These are phyloP conservation scores for Globicephala melas DNA, from an alignment of 2,113 vertebrate species.

Conservation along the genomic window DNA sequence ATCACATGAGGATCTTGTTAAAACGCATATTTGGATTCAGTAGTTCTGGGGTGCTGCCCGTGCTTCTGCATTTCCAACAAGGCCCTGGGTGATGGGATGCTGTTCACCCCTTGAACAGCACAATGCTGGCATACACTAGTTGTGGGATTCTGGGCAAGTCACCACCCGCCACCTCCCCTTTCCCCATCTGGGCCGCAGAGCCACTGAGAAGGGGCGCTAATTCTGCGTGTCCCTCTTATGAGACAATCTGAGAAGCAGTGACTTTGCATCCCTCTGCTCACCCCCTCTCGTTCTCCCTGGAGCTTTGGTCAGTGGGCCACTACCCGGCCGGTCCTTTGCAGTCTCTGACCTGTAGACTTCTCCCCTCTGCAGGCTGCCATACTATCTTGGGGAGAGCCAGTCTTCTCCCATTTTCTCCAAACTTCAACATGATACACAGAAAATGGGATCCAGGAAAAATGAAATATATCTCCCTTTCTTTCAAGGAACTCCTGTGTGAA, in stretches of 20 bases:
- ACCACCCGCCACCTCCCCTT: accelerated
- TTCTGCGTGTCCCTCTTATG: background rate
- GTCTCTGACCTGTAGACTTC: background rate
- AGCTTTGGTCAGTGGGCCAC: background rate
- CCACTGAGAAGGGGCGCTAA: background rate
- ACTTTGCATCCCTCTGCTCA: background rate
- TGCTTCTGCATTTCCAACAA: background rate
- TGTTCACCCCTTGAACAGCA: background rate
- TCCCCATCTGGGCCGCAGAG: background rate
- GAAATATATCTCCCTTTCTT: background rate
- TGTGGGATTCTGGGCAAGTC: background rate
- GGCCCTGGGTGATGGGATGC: background rate
- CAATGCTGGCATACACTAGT: background rate
- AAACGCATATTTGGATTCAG: background rate
- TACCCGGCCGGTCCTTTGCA: background rate
- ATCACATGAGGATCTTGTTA: background rate
- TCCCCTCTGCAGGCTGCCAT: background rate
- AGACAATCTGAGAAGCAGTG: no score
- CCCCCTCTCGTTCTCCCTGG: background rate
- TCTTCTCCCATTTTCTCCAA: background rate
- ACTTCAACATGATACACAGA: background rate
- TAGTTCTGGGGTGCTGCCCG: background rate
- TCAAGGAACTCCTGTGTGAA: background rate
- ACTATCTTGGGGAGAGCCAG: background rate
- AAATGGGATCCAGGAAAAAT: background rate